Evolutionary conservation across 2,797 vertebrate species (phyloP), one percentile per base, ranked within the genome.

Genomic region (Lepilemur septentrionalis): DNA sequence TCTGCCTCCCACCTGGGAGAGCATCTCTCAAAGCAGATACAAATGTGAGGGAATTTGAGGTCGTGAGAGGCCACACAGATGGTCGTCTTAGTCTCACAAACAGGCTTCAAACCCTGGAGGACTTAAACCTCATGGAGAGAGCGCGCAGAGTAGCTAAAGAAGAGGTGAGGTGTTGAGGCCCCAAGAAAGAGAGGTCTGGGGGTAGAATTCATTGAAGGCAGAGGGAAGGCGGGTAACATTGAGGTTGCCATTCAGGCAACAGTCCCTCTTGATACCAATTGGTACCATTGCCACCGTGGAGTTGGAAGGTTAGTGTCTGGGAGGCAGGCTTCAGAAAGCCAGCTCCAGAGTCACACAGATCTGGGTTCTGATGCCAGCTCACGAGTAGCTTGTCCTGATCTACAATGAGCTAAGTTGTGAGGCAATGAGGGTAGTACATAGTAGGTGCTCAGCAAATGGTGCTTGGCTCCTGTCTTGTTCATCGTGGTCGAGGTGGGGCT

Each of bases 401-500:
- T 86, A 25, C 69, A 55, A 43, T 4, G 48, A 80, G 48, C 70
- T 46, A 15, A 22, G 0, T 10, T 14, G 28, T 50, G 17, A 10
- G 15, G 52, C n/a, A 6, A 28, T 38, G 20, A 50, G 59, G 18
- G 11, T 12, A 18, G 28, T n/a, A 3, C n/a, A 4, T 15, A 46
- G 50, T 22, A 61, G 52, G 75, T 28, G 18, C 65, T 72, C 7
- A 2, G 3, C 5, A 7, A 67, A 41, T 15, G 50, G 43, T 9
- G 8, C 30, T 32, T 17, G 52, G 32, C 72, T 82, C 38, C 57
- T 50, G 25, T 30, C 11, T 8, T 0, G 0, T 25, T 61, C 12
- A 0, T 18, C 10, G 0, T 2, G 1, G 13, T 30, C 3, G 0
- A 5, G 10, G 50, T 12, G 14, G 59, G 46, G 55, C 13, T 32